Evolutionary conservation across 23 tunicate species (phyloP), one percentile per base, ranked within the genome.

Genomic region (Styela plicata): DNA sequence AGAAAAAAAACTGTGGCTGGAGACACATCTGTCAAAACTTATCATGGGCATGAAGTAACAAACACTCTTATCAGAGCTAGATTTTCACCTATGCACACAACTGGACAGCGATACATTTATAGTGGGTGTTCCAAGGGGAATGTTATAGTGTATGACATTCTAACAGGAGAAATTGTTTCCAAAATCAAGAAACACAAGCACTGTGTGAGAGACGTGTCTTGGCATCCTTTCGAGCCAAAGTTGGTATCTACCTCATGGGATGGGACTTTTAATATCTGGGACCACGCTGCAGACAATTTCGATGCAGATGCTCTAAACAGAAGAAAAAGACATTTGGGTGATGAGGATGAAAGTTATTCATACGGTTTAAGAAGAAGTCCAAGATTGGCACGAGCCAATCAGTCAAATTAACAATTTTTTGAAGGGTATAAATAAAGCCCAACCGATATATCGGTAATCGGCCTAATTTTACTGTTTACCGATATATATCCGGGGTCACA

Each of bases 41-140:
- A 84, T 33, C 66, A 70, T 33, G 94, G 94, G 5, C 94, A 89
- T 63, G 62, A 25, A 24, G 94, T 89, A 2, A 7, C 69, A 61
- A 84, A 74, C 73, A 89, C 94, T n/a, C 73, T 89, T 63, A 89
- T 89, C 62, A 85, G 94, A 7, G 94, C 94, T 13, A 74, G 94
- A 10, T 89, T 89, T 64, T 89, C 94, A 2, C 94, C 94, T 19
- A 31, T 79, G 1, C 83, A 84, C 36, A 64, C 94, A 13, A 84
- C 94, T 0, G 94, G 94, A 16, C 87, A 89, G 31, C 79, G 76
- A 52, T 89, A 89, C 71, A 84, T 89, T 83, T 89, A 89, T 35
- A 28, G 66, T 23, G 94, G 94, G 18, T 83, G 94, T 70, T 80
- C 88, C 27, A 70, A 83, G 17, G 94, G 94, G 18, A 79, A 66